phyloP scores from a whole-genome alignment of 2,113 vertebrate species.

The Ia io region DNA sequence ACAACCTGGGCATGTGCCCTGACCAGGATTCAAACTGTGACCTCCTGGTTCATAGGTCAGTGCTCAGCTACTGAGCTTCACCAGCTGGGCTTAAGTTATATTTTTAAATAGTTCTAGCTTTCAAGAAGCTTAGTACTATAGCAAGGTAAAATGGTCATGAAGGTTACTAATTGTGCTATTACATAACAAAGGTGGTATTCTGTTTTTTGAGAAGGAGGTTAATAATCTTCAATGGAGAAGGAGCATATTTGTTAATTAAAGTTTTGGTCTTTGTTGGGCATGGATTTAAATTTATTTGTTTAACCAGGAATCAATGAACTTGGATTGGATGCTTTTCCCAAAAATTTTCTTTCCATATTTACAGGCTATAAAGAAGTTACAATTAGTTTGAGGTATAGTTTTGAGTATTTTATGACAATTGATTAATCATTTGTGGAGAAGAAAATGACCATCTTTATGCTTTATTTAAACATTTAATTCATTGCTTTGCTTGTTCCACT shows the following conservation, averaged over 20 bases:
- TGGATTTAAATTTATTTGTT: constrained; percentile 39
- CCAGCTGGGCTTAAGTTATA: background rate
- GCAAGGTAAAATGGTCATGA: background rate
- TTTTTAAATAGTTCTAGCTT: background rate
- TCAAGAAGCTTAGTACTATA: background rate
- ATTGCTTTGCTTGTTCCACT: constrained; percentile 16
- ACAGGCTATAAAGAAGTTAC: background rate
- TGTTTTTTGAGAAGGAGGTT: background rate
- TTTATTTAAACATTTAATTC: constrained; percentile 53
- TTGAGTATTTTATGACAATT: constrained; percentile 23
- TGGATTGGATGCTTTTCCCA: background rate
- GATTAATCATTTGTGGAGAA: constrained; percentile 29
- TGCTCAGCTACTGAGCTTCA: too few species aligned
- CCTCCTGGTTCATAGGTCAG: too few species aligned
- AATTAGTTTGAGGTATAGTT: constrained; percentile 16
- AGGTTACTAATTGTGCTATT: constrained; percentile 22
- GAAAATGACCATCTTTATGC: constrained; percentile 23
- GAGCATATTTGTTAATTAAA: background rate
- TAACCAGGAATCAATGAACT: background rate
- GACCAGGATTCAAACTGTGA: too few species aligned
- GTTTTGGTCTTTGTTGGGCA: background rate
- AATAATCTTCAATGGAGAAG: background rate
- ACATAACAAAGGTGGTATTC: background rate
- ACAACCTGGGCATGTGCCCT: too few species aligned
- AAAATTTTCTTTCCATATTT: background rate